phyloP scores from a whole-genome alignment of 2,888 invertebrate genomes.

The Heliconius ismenius region DNA sequence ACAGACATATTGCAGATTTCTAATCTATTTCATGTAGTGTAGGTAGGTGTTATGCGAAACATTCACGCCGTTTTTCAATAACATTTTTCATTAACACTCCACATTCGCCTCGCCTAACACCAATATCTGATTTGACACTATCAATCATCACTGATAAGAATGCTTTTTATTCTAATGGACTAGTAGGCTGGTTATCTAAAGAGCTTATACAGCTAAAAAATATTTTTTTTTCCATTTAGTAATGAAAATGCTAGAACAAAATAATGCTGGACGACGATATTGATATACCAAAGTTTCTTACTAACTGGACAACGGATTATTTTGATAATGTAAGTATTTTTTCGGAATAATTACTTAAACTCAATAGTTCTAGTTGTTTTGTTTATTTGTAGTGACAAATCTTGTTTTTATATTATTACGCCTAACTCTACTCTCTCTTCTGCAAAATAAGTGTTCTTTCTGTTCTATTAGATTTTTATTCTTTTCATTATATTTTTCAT shows the following conservation, averaged over 20 bases:
- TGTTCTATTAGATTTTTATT: too few relatives aligned
- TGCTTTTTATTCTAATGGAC: conserved; percentile 76
- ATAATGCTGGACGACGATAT: conserved; percentile 41
- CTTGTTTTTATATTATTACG: too few relatives aligned
- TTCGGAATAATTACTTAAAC: neutral
- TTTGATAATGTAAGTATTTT: conserved; percentile 56
- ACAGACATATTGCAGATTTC: neutral
- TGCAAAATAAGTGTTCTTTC: too few relatives aligned
- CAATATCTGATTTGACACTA: conserved; percentile 44
- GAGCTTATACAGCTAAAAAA: conserved; percentile 45
- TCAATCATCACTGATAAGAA: conserved; percentile 65
- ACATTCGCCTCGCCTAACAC: conserved; percentile 39
- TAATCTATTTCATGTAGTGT: neutral
- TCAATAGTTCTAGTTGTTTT: neutral
- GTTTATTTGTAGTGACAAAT: too few relatives aligned
- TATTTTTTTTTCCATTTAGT: conserved; percentile 39
- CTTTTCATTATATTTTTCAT: too few relatives aligned
- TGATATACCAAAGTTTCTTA: conserved; percentile 43
- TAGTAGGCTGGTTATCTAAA: conserved; percentile 61
- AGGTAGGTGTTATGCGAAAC: neutral
- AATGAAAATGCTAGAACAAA: conserved; percentile 15
- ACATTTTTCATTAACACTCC: conserved; percentile 5
- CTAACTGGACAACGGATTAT: conserved; percentile 59
- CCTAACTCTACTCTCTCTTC: too few relatives aligned
- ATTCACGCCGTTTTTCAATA: conserved; percentile 18